These are phyloP conservation scores for Rhyacophila evoluta DNA, from an alignment of 2,888 invertebrate species.

Conservation along the genomic window DNA sequence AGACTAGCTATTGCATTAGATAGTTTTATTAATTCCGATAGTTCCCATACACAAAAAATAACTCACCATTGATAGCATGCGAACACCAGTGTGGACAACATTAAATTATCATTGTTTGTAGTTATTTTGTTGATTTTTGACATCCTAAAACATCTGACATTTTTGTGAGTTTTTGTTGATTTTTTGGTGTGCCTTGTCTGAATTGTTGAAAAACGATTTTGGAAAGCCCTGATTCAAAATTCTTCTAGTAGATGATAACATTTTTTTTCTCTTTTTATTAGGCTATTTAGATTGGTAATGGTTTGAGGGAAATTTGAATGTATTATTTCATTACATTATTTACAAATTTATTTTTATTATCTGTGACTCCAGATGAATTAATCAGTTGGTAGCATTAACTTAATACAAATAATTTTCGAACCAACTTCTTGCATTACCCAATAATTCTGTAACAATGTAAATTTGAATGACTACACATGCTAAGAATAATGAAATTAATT, in stretches of 20 bases:
- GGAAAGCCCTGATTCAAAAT: constrained; percentile 28
- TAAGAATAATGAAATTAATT: too few relatives aligned
- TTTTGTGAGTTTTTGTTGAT: constrained; percentile 2
- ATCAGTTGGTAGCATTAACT: too few relatives aligned
- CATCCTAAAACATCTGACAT: constrained; percentile 34
- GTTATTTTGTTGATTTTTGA: constrained; percentile 30
- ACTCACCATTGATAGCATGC: constrained; percentile 36
- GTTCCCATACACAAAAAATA: constrained; percentile 25
- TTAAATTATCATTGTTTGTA: constrained; percentile 5
- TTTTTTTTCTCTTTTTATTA: neutral
- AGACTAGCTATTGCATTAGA: neutral
- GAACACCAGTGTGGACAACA: constrained; percentile 40
- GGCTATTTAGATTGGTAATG: neutral
- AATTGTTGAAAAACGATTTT: constrained; percentile 35
- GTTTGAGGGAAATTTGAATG: constrained; percentile 67
- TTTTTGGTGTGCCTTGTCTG: constrained; percentile 11
- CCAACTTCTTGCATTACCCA: too few relatives aligned
- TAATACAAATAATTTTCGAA: too few relatives aligned
- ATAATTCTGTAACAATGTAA: too few relatives aligned
- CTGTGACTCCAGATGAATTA: too few relatives aligned
- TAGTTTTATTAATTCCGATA: neutral
- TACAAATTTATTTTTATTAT: too few relatives aligned
- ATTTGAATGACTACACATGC: too few relatives aligned
- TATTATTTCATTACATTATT: too few relatives aligned
- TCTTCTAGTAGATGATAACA: neutral